Conservation (phyloP, 2,113 vertebrate species). For the Scortum barcoo region DNA sequence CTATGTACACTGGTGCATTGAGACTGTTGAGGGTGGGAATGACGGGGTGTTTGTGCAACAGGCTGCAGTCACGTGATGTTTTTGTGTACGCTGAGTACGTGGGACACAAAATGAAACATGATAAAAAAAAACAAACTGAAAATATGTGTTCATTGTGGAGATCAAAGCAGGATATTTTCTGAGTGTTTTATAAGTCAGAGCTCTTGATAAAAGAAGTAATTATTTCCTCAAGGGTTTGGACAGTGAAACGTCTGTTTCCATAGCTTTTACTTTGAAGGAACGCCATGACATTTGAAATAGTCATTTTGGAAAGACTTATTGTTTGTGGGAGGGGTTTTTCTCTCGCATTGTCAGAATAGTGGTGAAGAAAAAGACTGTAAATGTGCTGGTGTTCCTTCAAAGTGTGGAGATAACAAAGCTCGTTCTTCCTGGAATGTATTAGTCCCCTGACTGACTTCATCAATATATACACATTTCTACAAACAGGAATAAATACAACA, state of each 20-base stretch:
- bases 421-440: conserved; percentile 66
- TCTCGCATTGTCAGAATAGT: conserved; percentile 35
- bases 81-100: neutral
- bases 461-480: conserved; percentile 82
- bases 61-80: conserved; percentile 57
- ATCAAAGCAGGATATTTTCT: neutral
- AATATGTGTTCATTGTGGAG: neutral
- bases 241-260: conserved; percentile 2
- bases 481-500: conserved; percentile 81
- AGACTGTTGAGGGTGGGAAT: conserved; percentile 27
- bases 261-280: conserved; percentile 28
- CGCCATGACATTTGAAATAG: neutral
- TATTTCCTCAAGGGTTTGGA: neutral
- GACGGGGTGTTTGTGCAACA: conserved; percentile 9
- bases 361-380: conserved; percentile 30
- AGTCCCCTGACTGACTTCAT: conserved; percentile 64
- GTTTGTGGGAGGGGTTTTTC: neutral
- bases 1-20: conserved; percentile 73
- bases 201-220: neutral
- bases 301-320: neutral
- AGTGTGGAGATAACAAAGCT: conserved; percentile 30
- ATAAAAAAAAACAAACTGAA: conserved; percentile 6
- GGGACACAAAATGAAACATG: conserved; percentile 17
- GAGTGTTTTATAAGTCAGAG: conserved; percentile 5
- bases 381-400: conserved; percentile 31